Evolutionary conservation across 2,888 invertebrate genomes (phyloP).

Genomic region (Branchipolynoe longqiensis): DNA sequence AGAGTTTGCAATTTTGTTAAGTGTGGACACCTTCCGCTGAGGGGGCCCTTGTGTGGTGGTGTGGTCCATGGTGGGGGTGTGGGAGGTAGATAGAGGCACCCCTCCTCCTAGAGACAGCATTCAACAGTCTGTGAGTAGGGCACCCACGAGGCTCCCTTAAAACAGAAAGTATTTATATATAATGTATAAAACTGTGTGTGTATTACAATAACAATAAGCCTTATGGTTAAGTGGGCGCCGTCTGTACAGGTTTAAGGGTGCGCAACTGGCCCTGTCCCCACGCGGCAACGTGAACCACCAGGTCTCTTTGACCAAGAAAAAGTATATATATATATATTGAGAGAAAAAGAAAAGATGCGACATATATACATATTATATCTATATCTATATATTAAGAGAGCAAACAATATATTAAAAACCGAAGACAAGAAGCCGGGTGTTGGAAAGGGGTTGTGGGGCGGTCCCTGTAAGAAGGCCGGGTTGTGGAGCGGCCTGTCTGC

Average conservation of each 20-base stretch:
- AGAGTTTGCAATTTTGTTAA: conserved; percentile 35
- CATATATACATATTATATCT: no score
- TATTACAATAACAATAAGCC: conserved; percentile 36
- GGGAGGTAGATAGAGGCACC: background rate
- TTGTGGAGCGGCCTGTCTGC: no score
- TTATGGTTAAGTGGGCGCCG: conserved; percentile 1
- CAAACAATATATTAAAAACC: no score
- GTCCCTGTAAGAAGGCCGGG: no score
- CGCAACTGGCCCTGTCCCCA: background rate
- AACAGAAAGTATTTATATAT: conserved; percentile 9
- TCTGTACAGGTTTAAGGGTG: conserved; percentile 30
- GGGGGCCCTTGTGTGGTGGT: background rate
- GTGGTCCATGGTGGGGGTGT: background rate
- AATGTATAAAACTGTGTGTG: background rate
- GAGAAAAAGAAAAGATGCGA: no score
- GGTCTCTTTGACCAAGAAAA: conserved; percentile 21
- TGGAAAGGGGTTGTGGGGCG: no score
- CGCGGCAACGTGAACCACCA: background rate
- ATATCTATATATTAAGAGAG: no score
- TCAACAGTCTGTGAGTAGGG: background rate
- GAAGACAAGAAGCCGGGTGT: no score
- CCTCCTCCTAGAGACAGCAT: conserved; percentile 22
- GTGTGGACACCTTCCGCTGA: no score
- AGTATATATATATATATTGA: no score
- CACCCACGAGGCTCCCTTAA: conserved; percentile 12